Base-by-base conservation (phyloP, 2,797 vertebrate species). In the Lycodopsis pacificus region DNA sequence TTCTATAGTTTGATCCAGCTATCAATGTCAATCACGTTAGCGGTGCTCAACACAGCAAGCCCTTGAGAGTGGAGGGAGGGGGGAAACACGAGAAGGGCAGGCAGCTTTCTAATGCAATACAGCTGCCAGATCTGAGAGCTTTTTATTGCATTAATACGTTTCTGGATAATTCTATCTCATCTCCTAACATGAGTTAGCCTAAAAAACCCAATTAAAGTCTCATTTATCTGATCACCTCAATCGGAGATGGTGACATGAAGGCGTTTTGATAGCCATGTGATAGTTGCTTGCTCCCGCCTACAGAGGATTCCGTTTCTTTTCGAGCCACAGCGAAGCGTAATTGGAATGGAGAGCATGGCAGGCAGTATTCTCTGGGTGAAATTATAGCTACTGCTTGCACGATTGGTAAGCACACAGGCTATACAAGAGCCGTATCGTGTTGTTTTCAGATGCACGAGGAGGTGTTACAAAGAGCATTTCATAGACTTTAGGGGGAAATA, bases 201-300 rank as follows among this genome's bases (percentile, higher is more conserved):
- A 92, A 96, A 96, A 97, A 97, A 95, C 80, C 75, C 91, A 96
- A 96, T 97, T 96, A 96, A 95, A 95, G 93, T 94, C 89, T 91
- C 92, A 96, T 96, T 95, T 94, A 94, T 95, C 93, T 78, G 77
- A 96, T 96, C 91, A 91, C 90, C 91, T 94, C 91, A 83, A 94
- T 91, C 71, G 70, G 86, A 91, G 93, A 95, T 88, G 91, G 90
- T 90, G 87, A 92, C 88, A 94, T 86, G 70, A 80, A 88, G 88
- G 51, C 46, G 71, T 84, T 92, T 76, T 90, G 90, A 93, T 83
- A 94, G 89, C 71, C 84, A 79, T 59, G 65, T 27, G 64, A 71
- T 79, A 69, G 88, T 73, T 85, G 71, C 62, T 76, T 59, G 44
- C 68, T 75, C 51, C 76, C 53, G 32, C 74, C 84, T 65, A 82